Percentiles rank a stretch among this genome's conserved stretches.
Conservation (phyloP, 1,140 invertebrate genomes). For the Thaumetopoea pityocampa region DNA sequence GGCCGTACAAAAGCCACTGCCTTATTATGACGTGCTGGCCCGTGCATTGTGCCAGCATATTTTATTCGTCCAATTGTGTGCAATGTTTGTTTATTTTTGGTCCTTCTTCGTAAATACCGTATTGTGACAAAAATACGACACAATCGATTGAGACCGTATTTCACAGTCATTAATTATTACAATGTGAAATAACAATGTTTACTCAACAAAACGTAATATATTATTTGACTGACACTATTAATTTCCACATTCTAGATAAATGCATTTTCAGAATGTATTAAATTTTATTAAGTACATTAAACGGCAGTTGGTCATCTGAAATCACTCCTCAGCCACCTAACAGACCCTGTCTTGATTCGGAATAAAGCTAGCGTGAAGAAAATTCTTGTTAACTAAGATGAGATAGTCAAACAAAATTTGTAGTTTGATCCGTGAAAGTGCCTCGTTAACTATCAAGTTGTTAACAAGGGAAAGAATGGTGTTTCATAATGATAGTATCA, state of each 20-base stretch:
- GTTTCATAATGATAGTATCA: constrained; percentile 53
- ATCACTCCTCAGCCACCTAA: too few species aligned
- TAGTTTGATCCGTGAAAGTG: constrained; percentile 40
- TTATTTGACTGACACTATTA: background rate
- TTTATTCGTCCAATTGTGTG: constrained; percentile 63
- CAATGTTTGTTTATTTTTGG: constrained; percentile 71
- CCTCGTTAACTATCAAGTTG: constrained; percentile 46
- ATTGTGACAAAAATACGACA: constrained; percentile 52
- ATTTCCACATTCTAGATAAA: background rate
- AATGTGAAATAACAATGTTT: constrained; percentile 38
- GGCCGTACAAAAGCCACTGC: constrained; percentile 59
- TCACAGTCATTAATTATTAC: constrained; percentile 57
- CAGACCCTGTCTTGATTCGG: too few species aligned
- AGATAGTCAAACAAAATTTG: constrained; percentile 30
- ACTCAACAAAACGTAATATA: constrained; percentile 28
- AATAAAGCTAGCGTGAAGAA: too few species aligned
- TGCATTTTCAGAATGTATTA: too few species aligned
- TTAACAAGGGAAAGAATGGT: constrained; percentile 60
- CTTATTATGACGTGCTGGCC: constrained; percentile 70
- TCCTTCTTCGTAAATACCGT: constrained; percentile 63
- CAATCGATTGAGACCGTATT: constrained; percentile 58
- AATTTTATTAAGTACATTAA: too few species aligned
- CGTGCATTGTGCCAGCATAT: constrained; percentile 64
- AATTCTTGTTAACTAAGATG: constrained; percentile 22
- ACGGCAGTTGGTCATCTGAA: too few species aligned